Evolutionary conservation across 2,888 invertebrate genomes (phyloP).

Genomic region (Gari tellinella): DNA sequence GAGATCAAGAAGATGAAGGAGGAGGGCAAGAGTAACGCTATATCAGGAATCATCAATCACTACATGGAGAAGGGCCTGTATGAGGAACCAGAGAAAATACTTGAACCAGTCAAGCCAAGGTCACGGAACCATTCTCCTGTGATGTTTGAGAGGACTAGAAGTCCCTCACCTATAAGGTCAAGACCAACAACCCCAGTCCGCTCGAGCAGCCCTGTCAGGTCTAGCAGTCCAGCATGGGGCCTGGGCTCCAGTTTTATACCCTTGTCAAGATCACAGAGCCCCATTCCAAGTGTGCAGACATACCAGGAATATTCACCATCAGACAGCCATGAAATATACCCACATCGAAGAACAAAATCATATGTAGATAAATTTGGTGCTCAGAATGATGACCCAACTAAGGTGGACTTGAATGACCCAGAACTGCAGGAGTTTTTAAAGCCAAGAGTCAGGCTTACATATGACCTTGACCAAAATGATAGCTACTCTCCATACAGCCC

Average conservation of each 20-base stretch:
- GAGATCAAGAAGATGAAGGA: constrained; percentile 68
- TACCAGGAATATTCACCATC: constrained; percentile 67
- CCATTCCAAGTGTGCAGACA: constrained; percentile 41
- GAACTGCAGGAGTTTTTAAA: constrained; percentile 66
- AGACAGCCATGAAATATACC: constrained; percentile 71
- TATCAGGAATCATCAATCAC: constrained; percentile 66
- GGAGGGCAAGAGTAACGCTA: constrained; percentile 63
- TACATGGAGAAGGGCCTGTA: constrained; percentile 71
- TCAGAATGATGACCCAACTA: constrained; percentile 40
- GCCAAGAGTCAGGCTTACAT: constrained; percentile 57
- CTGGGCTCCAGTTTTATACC: constrained; percentile 24
- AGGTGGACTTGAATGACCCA: constrained; percentile 63
- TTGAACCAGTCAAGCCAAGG: constrained; percentile 26
- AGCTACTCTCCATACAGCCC: constrained; percentile 24
- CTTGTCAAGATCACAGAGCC: constrained; percentile 54
- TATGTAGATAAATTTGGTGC: constrained; percentile 63
- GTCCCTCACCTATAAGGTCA: constrained; percentile 43
- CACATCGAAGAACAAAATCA: constrained; percentile 70
- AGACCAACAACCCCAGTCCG: constrained; percentile 31
- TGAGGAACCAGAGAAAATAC: constrained; percentile 64
- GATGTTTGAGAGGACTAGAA: constrained; percentile 33
- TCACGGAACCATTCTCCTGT: constrained; percentile 53
- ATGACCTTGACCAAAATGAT: constrained; percentile 62
- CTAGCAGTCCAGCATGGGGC: constrained; percentile 1
- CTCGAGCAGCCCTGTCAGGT: constrained; percentile 40